Evolutionary conservation across 2,888 invertebrate species (phyloP), one percentile per base, ranked within the genome.

Genomic region (Lasioglossum leucozonium): DNA sequence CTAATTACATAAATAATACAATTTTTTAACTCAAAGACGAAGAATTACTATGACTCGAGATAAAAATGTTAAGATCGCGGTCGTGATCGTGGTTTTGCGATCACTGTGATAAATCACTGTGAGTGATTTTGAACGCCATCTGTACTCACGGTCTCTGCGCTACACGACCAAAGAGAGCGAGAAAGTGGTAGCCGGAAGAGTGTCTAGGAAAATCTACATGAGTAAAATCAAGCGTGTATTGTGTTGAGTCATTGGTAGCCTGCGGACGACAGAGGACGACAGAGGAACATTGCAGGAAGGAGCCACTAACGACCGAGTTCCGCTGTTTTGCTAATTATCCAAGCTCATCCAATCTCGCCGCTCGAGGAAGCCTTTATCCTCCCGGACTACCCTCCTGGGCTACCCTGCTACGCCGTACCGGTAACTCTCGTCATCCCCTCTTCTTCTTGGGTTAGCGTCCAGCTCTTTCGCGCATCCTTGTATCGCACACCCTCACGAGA

Each of bases 291-390:
- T 74, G 80, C 86, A 84, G 88, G 85, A 87, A 82, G 82, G 88
- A 87, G 77, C 87, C 89, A 81, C 85, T 90, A 92, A 92, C 89
- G 91, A 89, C 84, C 87, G 76, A 92, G 89, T 92, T 92, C 92
- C 91, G 89, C 90, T 92, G 91, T 92, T 92, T 91, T 91, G 89
- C 91, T 92, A 92, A 92, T 92, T 92, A 92, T 91, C 88, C 91
- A 88, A 86, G 82, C 88, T 90, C 87, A 89, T 84, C 82, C 81
- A 79, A 88, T 86, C 88, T 82, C 79, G 71, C 79, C 76, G 78
- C 72, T 84, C 79, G 84, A 84, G 79, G 69, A 79, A 81, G 72
- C 81, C 83, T 81, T 88, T 81, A 81, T 81, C 73, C 83, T 76
- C 72, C 55, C 80, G 34, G 86, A 62, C 77, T 86, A 58, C 72